A percentile compares a stretch with the other conserved stretches of the same genome.
Evolutionary conservation across 2,888 invertebrate species (phyloP).

Genomic region (Agrochola litura): DNA sequence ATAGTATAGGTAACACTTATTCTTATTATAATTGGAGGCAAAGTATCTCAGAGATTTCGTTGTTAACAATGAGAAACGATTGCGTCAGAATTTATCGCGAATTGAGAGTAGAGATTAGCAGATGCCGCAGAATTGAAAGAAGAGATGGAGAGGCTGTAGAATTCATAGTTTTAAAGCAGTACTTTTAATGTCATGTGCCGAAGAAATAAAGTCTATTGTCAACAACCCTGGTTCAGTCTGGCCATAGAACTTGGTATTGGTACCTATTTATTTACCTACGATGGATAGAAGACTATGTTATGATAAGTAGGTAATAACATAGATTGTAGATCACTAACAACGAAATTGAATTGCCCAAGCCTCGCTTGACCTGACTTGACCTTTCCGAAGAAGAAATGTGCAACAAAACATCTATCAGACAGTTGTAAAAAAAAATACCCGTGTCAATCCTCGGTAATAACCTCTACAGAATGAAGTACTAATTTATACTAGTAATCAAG

Average conservation of each 20-base stretch:
- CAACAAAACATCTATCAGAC: not conserved
- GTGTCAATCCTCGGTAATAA: not conserved
- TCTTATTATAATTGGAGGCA: conserved; percentile 24
- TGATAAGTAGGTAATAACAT: not conserved
- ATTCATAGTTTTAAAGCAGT: not conserved
- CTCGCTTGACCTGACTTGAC: not conserved
- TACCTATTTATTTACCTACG: not conserved
- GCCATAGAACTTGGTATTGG: not conserved
- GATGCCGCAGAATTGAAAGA: no score
- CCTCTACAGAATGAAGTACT: no score
- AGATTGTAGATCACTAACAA: not conserved
- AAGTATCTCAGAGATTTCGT: conserved; percentile 4
- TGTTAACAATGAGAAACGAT: conserved; percentile 1
- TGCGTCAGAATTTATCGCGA: not conserved
- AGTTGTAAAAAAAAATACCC: not conserved
- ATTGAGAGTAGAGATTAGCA: not conserved
- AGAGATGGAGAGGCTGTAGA: no score
- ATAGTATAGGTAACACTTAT: not conserved
- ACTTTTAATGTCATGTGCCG: not conserved
- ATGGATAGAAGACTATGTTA: no score
- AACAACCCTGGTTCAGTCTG: not conserved
- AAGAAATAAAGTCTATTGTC: not conserved
- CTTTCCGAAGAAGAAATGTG: not conserved
- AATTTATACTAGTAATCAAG: not conserved
- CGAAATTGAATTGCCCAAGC: not conserved